Evolutionary conservation across 2,888 invertebrate genomes (phyloP).

Genomic region (Leistus spinibarbis): DNA sequence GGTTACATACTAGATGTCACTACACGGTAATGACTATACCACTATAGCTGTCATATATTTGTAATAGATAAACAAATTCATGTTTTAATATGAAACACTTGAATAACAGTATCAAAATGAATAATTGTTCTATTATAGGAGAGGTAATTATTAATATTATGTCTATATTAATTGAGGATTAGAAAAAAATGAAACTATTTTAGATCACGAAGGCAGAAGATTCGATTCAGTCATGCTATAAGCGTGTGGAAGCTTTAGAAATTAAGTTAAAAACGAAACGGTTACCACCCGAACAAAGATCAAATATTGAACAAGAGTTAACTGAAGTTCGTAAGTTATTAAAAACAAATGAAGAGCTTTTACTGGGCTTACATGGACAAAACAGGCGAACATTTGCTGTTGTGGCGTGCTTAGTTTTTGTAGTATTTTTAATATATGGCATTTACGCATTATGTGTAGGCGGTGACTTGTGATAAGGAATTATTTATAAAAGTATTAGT

Average conservation of each 20-base stretch:
- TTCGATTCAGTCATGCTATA: conserved; percentile 49
- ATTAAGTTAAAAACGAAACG: conserved; percentile 46
- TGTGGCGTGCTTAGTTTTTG: conserved; percentile 47
- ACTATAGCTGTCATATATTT: not conserved
- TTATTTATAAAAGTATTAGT: conserved; percentile 18
- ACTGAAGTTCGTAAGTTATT: conserved; percentile 52
- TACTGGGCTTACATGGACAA: conserved; percentile 51
- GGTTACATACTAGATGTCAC: no score
- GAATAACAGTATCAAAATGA: conserved; percentile 7
- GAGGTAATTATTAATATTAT: conserved; percentile 18
- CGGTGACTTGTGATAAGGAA: conserved; percentile 40
- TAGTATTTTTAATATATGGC: conserved; percentile 50
- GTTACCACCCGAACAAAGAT: conserved; percentile 47
- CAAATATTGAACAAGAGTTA: conserved; percentile 49
- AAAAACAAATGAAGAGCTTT: conserved; percentile 49
- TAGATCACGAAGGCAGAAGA: conserved; percentile 52
- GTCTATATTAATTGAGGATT: conserved; percentile 15
- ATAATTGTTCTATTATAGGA: conserved; percentile 32
- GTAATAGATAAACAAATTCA: not conserved
- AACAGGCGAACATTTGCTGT: conserved; percentile 50
- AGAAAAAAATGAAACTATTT: conserved; percentile 39
- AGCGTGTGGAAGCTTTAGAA: conserved; percentile 49
- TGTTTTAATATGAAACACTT: not conserved
- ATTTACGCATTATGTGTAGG: conserved; percentile 48
- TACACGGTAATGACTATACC: no score